Evolutionary conservation across 2,888 invertebrate species (phyloP).

Genomic region (Apamea monoglypha): DNA sequence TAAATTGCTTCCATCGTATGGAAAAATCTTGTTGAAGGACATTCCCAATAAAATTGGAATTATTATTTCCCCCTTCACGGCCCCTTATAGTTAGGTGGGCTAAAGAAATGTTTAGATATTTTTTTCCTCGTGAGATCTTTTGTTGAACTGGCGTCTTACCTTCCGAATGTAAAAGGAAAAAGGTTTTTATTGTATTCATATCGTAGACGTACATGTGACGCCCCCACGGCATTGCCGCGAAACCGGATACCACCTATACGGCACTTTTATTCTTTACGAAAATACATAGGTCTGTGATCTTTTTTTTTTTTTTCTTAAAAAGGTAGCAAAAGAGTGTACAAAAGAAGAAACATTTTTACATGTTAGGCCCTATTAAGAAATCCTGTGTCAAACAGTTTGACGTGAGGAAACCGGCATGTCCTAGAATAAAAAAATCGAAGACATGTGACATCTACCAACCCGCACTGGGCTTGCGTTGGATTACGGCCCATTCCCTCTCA

Average conservation of each 20-base stretch:
- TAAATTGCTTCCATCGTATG: conserved; percentile 88
- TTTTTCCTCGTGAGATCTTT: conserved; percentile 49
- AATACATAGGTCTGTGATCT: conserved; percentile 42
- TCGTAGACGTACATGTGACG: conserved; percentile 40
- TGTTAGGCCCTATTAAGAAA: not conserved
- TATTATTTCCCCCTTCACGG: conserved; percentile 73
- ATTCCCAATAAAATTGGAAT: conserved; percentile 80
- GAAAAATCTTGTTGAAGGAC: conserved; percentile 86
- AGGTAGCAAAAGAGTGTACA: not conserved
- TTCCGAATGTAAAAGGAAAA: conserved; percentile 52
- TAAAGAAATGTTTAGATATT: conserved; percentile 64
- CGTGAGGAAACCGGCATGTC: too few species aligned
- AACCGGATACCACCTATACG: conserved; percentile 53
- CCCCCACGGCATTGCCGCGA: conserved; percentile 58
- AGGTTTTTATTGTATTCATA: conserved; percentile 66
- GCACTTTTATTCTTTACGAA: conserved; percentile 52
- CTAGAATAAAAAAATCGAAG: too few species aligned
- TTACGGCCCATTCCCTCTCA: too few species aligned
- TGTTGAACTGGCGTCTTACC: conserved; percentile 58
- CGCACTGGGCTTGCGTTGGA: too few species aligned
- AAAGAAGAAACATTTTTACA: conserved; percentile 25
- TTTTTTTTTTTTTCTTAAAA: conserved; percentile 27
- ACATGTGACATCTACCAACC: too few species aligned
- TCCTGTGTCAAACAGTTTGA: not conserved
- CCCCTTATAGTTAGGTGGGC: conserved; percentile 65